Conservation (phyloP, 2,888 invertebrate species). For the Parelbella ahira region DNA sequence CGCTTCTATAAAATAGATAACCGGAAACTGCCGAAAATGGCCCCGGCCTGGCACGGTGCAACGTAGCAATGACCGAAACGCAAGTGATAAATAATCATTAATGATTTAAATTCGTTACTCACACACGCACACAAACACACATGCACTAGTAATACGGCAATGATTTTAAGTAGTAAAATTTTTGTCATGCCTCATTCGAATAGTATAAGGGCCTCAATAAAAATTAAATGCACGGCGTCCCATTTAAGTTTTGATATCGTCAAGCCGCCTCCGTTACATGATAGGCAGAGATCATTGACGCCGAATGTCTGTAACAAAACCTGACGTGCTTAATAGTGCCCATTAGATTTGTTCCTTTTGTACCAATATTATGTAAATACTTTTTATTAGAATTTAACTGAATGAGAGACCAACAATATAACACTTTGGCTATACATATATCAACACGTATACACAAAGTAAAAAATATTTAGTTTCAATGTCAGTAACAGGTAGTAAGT, state of each 20-base stretch:
- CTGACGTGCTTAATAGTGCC: not conserved
- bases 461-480: too few relatives aligned
- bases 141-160: constrained; percentile 53
- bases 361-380: not conserved
- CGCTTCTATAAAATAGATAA: constrained; percentile 39
- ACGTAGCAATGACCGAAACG: constrained; percentile 57
- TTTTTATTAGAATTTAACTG: too few relatives aligned
- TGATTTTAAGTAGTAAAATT: constrained; percentile 53
- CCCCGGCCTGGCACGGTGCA: constrained; percentile 42
- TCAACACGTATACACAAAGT: constrained; percentile 1
- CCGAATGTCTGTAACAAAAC: too few relatives aligned
- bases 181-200: constrained; percentile 29
- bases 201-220: constrained; percentile 10
- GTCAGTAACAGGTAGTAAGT: too few relatives aligned
- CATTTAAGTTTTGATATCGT: too few relatives aligned
- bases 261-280: too few relatives aligned
- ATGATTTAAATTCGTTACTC: constrained; percentile 68
- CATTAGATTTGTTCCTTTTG: not conserved
- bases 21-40: constrained; percentile 66
- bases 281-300: too few relatives aligned
- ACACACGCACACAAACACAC: constrained; percentile 62
- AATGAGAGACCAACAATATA: too few relatives aligned
- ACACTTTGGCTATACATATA: not conserved
- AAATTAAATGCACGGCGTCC: constrained; percentile 3
- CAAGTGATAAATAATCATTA: constrained; percentile 62